A percentile compares a stretch with the other conserved stretches of the same genome.
These are phyloP conservation scores for Euplagia quadripunctaria DNA, from an alignment of 2,888 invertebrate species.

Conservation along the genomic window DNA sequence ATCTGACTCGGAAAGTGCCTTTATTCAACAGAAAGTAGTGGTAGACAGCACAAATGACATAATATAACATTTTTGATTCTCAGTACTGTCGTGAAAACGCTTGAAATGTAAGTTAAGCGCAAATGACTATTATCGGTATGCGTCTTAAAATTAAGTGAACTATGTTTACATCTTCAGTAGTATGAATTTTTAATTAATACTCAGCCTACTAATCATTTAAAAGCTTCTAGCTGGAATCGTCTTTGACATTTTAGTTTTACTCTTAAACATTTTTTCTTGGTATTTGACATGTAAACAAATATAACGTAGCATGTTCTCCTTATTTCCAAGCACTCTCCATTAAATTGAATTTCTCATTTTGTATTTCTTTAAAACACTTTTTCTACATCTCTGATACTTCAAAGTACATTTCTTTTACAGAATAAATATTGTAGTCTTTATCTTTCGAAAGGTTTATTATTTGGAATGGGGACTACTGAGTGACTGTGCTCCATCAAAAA, in stretches of 20 bases:
- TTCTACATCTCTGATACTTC: conserved; percentile 18
- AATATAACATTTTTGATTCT: too few relatives aligned
- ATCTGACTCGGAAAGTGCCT: too few relatives aligned
- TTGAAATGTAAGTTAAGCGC: too few relatives aligned
- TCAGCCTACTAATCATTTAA: not conserved
- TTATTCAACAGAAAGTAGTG: too few relatives aligned
- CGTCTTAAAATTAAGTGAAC: too few relatives aligned
- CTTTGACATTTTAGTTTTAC: not conserved
- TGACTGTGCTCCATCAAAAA: not conserved
- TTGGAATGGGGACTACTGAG: not conserved
- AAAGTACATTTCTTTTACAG: conserved; percentile 2
- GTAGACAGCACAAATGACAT: too few relatives aligned
- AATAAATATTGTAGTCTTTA: conserved; percentile 14
- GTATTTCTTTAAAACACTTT: conserved; percentile 15
- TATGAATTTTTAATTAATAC: too few relatives aligned
- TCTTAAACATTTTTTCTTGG: conserved; percentile 31
- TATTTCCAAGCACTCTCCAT: conserved; percentile 23
- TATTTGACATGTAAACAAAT: conserved; percentile 50
- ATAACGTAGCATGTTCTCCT: conserved; percentile 12
- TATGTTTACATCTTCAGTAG: too few relatives aligned
- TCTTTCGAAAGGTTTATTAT: conserved; percentile 9
- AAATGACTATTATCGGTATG: too few relatives aligned
- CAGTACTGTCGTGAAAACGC: too few relatives aligned
- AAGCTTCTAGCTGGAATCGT: not conserved
- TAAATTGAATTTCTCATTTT: conserved; percentile 25